Base-by-base conservation (phyloP, 2,888 invertebrate species). In the Spisula subtruncata region DNA sequence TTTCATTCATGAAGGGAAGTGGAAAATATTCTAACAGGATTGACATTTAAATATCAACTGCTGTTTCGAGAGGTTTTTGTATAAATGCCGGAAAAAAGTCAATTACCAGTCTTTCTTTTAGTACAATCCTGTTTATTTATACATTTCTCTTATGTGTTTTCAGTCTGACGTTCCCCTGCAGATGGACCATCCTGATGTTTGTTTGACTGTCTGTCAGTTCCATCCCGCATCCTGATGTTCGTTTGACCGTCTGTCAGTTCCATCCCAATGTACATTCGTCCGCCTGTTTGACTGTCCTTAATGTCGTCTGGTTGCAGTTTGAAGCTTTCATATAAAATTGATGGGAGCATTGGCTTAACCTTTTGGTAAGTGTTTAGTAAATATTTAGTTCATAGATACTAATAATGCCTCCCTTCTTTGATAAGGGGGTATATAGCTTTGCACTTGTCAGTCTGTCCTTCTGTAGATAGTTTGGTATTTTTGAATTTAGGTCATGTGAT, bases 11-110 rank as follows among this genome's bases (percentile, higher is more conserved):
- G 84, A 51, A 48, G 75, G 75, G 48, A 75, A 8, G 25, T n/a
- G 35, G 46, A 51, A 75, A 32, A 25, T 25, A 25, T 48, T 51
- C 29, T 84, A 75, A 66, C 51, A 51, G 75, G 51, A 48, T 84
- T 84, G 84, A 84, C 84, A 84, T 84, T 84, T 84, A 84, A 84
- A 84, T 71, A 84, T 84, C 84, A 84, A 71, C 48, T 84, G 29
- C 41, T 84, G 32, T 14, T 75, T 25, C 6, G 75, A 41, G 75
- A 75, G 18, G 18, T 75, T 35, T 75, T 32, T 32, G 29, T 32
- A 18, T 32, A 16, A 75, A 35, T 75, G 75, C 25, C 0, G 35
- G 16, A 35, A 14, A 16, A 25, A 25, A 75, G 35, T 32, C 75
- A 10, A n/a, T 75, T 32, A 75, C 14, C 16, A 14, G 32, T 60